phyloP scores from a whole-genome alignment of 2,888 invertebrate species.

The Drymonia ruficornis region DNA sequence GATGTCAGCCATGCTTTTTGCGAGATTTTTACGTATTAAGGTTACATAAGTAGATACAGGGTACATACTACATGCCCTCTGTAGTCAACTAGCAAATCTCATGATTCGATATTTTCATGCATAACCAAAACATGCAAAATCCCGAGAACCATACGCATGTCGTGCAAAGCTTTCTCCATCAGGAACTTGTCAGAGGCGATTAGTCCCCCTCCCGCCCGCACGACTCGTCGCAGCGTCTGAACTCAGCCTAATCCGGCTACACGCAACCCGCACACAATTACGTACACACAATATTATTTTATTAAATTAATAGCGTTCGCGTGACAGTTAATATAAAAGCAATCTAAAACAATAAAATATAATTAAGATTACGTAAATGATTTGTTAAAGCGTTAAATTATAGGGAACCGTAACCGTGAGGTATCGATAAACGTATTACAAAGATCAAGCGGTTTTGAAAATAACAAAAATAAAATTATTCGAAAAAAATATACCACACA shows the following conservation, averaged over 20 bases:
- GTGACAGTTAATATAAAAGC: slow-evolving; percentile 7
- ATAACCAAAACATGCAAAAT: slow-evolving; percentile 19
- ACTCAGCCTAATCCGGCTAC: slow-evolving; percentile 62
- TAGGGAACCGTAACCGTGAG: background rate
- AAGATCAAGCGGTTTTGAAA: background rate
- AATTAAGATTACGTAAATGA: slow-evolving; percentile 1
- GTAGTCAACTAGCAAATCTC: background rate
- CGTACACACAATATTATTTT: slow-evolving; percentile 40
- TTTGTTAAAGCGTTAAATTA: background rate
- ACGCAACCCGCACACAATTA: slow-evolving; percentile 72
- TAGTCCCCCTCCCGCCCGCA: slow-evolving; percentile 48
- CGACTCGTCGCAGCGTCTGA: slow-evolving; percentile 41
- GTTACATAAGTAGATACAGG: no score
- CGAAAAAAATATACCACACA: no score
- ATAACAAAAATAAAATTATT: background rate
- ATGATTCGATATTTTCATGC: background rate
- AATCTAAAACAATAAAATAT: slow-evolving; percentile 2
- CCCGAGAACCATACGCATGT: slow-evolving; percentile 32
- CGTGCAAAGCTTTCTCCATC: slow-evolving; percentile 44
- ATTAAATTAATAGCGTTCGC: slow-evolving; percentile 53
- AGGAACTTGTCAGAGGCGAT: slow-evolving; percentile 70
- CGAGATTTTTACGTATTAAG: no score
- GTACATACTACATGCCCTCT: no score
- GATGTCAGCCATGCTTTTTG: no score
- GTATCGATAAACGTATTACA: background rate